These are phyloP conservation scores for Silurus lanzhouensis DNA, from an alignment of 2,797 vertebrate genomes.

Conservation along the genomic window DNA sequence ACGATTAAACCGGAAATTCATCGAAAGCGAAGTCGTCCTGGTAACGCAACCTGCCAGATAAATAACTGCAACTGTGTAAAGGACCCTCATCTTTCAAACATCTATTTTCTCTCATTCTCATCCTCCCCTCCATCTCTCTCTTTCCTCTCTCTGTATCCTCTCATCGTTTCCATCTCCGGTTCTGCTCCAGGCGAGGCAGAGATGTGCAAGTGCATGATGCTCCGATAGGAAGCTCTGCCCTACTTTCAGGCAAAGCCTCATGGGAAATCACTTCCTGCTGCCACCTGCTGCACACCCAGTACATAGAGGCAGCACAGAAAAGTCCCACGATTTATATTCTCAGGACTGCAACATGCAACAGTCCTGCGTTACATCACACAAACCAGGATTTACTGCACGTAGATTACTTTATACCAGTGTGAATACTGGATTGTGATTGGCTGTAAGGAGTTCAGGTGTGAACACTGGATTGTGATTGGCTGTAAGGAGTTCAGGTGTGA, in stretches of 20 bases:
- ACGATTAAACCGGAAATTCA: no score
- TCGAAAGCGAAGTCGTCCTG: background rate
- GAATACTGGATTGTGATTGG: no score
- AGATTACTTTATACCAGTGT: background rate
- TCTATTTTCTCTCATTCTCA: constrained; percentile 4
- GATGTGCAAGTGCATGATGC: constrained; percentile 8
- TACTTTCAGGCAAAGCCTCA: constrained; percentile 69
- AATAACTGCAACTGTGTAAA: background rate
- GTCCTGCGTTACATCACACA: background rate
- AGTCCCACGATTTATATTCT: background rate
- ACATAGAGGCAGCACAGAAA: background rate
- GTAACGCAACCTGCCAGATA: background rate
- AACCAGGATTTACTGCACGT: background rate
- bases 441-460: no score
- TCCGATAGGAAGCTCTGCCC: constrained; percentile 68
- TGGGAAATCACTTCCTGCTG: constrained; percentile 62
- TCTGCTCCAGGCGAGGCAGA: constrained; percentile 23
- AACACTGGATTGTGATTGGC: no score
- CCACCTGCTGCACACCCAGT: constrained; percentile 50
- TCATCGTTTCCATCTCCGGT: background rate
- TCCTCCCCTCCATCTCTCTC: background rate
- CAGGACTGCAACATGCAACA: no score
- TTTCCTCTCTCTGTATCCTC: no score
- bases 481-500: no score
- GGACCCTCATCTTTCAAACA: background rate